Evolutionary conservation across 1,140 invertebrate species (phyloP).

Genomic region (Periplaneta americana): DNA sequence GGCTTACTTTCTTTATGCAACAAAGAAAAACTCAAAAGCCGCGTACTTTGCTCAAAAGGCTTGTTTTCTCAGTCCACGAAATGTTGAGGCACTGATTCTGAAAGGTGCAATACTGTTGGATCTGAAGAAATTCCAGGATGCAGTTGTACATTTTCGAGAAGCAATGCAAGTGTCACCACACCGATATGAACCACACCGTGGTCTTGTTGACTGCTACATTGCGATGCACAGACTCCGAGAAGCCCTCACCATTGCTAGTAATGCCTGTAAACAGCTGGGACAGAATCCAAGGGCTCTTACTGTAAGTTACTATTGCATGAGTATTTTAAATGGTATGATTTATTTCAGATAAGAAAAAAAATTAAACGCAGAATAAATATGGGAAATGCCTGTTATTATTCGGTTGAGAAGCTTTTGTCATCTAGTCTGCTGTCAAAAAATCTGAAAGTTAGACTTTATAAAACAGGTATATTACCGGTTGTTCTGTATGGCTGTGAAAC

Average conservation of each 20-base stretch:
- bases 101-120: conserved; percentile 64
- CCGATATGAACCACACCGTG: conserved; percentile 62
- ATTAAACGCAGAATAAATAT: too few species aligned
- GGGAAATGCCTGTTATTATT: too few species aligned
- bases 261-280: conserved; percentile 62
- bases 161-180: conserved; percentile 54
- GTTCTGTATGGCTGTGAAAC: too few species aligned
- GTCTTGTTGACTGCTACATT: conserved; percentile 64
- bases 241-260: conserved; percentile 60
- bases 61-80: conserved; percentile 35
- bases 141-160: conserved; percentile 64
- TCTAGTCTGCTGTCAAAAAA: too few species aligned
- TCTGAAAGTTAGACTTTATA: too few species aligned
- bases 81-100: conserved; percentile 64
- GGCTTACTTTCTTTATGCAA: conserved; percentile 51
- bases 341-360: too few species aligned
- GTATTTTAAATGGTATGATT: too few species aligned
- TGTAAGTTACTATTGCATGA: too few species aligned
- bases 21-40: conserved; percentile 48
- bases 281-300: conserved; percentile 62
- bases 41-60: conserved; percentile 55
- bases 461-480: too few species aligned
- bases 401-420: too few species aligned
- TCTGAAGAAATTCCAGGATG: conserved; percentile 65
- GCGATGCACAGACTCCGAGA: conserved; percentile 59